phyloP scores from a whole-genome alignment of 2,888 invertebrate genomes.

The Lithophane leautieri region DNA sequence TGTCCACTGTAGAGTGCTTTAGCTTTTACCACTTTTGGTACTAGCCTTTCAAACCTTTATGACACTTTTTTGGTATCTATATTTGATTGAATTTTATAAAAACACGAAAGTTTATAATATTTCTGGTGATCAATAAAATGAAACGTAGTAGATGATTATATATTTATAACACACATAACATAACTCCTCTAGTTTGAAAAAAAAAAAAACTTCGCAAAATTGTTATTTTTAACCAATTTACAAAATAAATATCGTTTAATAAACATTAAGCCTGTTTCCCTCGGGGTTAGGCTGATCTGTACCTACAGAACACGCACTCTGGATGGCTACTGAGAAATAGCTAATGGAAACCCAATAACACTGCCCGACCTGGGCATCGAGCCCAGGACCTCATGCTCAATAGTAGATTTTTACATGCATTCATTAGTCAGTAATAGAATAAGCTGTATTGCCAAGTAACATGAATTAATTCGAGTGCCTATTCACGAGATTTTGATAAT shows the following conservation, averaged over 20 bases:
- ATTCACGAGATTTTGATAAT: conserved; percentile 2
- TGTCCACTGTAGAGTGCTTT: conserved; percentile 78
- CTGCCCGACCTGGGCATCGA: not conserved
- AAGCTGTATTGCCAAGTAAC: not conserved
- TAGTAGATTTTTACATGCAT: no score
- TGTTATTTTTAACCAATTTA: not conserved
- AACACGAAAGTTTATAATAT: not conserved
- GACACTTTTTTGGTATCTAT: conserved; percentile 59
- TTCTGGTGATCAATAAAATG: not conserved
- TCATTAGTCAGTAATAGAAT: not conserved
- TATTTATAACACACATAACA: not conserved
- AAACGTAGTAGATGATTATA: not conserved
- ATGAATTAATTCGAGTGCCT: conserved; percentile 2
- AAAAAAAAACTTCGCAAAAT: no score
- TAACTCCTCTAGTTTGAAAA: not conserved
- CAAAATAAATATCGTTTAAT: not conserved
- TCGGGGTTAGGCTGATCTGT: not conserved
- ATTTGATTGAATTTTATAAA: conserved; percentile 37
- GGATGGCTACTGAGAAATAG: not conserved
- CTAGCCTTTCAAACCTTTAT: conserved; percentile 78
- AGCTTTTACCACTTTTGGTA: conserved; percentile 81
- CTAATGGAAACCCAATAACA: not conserved
- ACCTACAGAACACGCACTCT: not conserved
- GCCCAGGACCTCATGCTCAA: not conserved
- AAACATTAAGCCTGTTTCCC: not conserved